These are phyloP conservation scores for Lasioglossum pauxillum DNA, from an alignment of 2,888 invertebrate species.

Conservation along the genomic window DNA sequence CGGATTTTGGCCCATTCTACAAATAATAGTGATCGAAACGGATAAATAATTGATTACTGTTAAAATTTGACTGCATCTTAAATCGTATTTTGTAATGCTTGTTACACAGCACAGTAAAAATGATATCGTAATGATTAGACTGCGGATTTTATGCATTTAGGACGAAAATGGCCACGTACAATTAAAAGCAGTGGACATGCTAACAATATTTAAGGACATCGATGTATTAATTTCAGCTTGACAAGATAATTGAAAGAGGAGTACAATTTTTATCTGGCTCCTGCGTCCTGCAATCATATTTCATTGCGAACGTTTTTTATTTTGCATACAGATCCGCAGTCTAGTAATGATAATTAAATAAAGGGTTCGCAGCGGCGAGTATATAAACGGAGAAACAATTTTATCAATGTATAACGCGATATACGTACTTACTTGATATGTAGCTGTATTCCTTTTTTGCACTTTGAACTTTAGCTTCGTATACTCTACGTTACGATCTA, in stretches of 20 bases:
- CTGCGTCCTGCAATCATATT: too few species aligned
- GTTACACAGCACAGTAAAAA: neutral
- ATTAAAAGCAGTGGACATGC: too few species aligned
- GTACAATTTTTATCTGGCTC: too few species aligned
- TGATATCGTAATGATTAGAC: neutral
- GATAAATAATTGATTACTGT: neutral
- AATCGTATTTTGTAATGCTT: neutral
- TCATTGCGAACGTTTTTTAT: too few species aligned
- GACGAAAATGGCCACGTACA: too few species aligned
- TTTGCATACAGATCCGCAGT: too few species aligned
- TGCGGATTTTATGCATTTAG: too few species aligned
- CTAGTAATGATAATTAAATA: neutral
- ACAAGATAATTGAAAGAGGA: too few species aligned
- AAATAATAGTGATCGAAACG: neutral
- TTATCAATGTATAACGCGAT: constrained; percentile 1
- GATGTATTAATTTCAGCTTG: too few species aligned
- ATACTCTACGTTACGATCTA: neutral
- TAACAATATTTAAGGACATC: too few species aligned
- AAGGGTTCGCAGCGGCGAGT: neutral
- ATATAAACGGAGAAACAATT: neutral
- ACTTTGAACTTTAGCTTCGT: neutral
- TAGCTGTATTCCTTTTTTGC: neutral
- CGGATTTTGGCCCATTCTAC: too few species aligned
- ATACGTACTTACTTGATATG: neutral
- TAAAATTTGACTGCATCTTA: neutral